Evolutionary conservation across 37 sponge, comb jelly and placozoan genomes (phyloP).

Genomic region (Amphimedon queenslandica): DNA sequence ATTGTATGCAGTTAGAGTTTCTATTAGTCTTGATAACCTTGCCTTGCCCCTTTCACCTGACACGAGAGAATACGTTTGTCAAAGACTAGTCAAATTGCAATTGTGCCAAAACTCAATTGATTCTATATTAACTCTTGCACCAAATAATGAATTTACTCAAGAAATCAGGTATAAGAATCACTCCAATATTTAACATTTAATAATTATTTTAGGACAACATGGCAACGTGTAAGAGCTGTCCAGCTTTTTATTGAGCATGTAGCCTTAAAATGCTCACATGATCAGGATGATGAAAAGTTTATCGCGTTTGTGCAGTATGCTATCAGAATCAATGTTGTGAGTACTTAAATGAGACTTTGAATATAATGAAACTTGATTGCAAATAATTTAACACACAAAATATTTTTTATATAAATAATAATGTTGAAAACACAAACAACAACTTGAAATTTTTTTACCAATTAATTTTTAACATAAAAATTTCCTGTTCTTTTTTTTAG

Average conservation of each 20-base stretch:
- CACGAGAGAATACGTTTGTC: background rate
- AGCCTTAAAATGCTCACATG: slow-evolving; percentile 27
- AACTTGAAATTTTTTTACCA: too few relatives aligned
- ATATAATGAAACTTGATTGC: too few relatives aligned
- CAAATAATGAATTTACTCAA: background rate
- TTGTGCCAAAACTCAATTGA: slow-evolving; percentile 36
- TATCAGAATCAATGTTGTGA: slow-evolving; percentile 38
- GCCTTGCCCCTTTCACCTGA: background rate
- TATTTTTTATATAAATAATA: too few relatives aligned
- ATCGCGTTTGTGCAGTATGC: slow-evolving; percentile 12
- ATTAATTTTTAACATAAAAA: too few relatives aligned
- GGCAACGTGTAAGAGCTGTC: slow-evolving; percentile 48
- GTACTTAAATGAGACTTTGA: background rate
- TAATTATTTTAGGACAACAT: slow-evolving; percentile 24
- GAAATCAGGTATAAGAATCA: background rate
- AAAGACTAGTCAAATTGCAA: slow-evolving; percentile 25
- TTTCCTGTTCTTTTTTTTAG: too few relatives aligned
- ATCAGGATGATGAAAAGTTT: too few relatives aligned
- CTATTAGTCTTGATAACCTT: background rate
- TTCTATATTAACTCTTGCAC: slow-evolving; percentile 19
- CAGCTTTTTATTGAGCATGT: slow-evolving; percentile 69
- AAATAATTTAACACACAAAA: too few relatives aligned
- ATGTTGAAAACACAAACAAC: too few relatives aligned
- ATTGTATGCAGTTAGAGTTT: slow-evolving; percentile 14
- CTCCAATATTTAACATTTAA: background rate